phyloP scores from a whole-genome alignment of 2,888 invertebrate species.

The Pristionchus mayeri region DNA sequence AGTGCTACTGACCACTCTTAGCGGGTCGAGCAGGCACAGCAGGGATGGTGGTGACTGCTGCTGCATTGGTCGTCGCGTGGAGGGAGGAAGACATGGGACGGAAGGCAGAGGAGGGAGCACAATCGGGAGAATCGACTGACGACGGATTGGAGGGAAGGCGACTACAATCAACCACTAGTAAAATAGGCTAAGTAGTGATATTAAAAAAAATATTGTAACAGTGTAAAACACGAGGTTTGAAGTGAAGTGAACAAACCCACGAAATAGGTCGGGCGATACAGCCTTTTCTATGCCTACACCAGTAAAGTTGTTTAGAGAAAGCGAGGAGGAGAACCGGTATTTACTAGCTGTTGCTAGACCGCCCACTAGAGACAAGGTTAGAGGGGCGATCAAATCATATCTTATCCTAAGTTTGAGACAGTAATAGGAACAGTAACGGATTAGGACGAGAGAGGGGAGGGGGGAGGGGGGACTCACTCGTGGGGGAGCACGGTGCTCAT shows the following conservation, averaged over 20 bases:
- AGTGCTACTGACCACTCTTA: conserved; percentile 12
- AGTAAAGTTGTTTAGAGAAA: conserved; percentile 8
- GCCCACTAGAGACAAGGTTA: conserved; percentile 1
- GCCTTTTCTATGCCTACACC: not conserved
- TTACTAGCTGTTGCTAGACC: not conserved
- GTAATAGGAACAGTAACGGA: too few relatives aligned
- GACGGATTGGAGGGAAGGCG: not conserved
- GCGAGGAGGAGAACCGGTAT: not conserved
- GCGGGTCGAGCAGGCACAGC: conserved; percentile 16
- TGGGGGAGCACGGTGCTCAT: conserved; percentile 47
- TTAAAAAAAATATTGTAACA: too few relatives aligned
- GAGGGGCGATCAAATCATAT: not conserved
- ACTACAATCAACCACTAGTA: conserved; percentile 29
- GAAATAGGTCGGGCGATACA: not conserved
- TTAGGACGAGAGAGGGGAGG: too few relatives aligned
- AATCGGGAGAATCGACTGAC: conserved; percentile 2
- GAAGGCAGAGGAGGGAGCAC: conserved; percentile 41
- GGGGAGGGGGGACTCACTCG: not conserved
- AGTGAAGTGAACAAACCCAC: too few relatives aligned
- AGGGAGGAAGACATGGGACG: conserved; percentile 48
- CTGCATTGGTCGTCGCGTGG: not conserved
- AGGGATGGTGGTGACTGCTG: not conserved
- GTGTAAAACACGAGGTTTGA: too few relatives aligned
- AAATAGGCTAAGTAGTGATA: too few relatives aligned
- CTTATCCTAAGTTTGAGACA: too few relatives aligned